These are phyloP conservation scores for Craterocephalus amniculus DNA, from an alignment of 2,797 vertebrate genomes.

Conservation along the genomic window DNA sequence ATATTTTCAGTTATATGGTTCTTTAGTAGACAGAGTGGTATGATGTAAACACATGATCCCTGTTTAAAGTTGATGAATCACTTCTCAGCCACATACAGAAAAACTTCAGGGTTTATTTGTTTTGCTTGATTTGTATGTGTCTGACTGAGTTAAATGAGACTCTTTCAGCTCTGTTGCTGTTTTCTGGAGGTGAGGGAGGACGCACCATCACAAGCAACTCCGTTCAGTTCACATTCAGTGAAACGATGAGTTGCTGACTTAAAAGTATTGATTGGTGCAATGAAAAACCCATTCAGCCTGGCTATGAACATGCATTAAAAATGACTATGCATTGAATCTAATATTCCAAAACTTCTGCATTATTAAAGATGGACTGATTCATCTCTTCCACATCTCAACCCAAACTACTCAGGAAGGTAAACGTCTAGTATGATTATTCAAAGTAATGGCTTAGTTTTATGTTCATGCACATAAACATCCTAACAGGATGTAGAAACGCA, in stretches of 20 bases:
- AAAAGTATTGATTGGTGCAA: slow-evolving; percentile 8
- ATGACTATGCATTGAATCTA: slow-evolving; percentile 7
- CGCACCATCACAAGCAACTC: neutral
- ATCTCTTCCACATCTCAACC: neutral
- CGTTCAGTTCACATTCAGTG: slow-evolving; percentile 1
- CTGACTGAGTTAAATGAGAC: neutral
- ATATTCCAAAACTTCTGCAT: slow-evolving; percentile 31
- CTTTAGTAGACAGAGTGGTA: neutral
- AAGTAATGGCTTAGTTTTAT: slow-evolving; percentile 25
- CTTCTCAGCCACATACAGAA: neutral
- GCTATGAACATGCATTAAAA: slow-evolving; percentile 17
- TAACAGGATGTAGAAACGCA: neutral
- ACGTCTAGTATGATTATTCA: slow-evolving; percentile 25
- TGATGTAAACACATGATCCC: neutral
- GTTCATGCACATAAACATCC: slow-evolving; percentile 25
- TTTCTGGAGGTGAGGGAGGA: neutral
- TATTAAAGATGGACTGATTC: slow-evolving; percentile 27
- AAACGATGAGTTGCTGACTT: slow-evolving; percentile 18
- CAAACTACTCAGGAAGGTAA: slow-evolving; percentile 36
- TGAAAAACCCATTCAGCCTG: slow-evolving; percentile 1
- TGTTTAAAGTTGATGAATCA: neutral
- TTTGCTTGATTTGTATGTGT: neutral
- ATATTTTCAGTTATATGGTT: neutral
- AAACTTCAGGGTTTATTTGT: neutral
- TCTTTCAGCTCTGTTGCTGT: neutral